These are phyloP conservation scores for Etheostoma nigrum DNA, from an alignment of 2,797 vertebrate species.

Conservation along the genomic window DNA sequence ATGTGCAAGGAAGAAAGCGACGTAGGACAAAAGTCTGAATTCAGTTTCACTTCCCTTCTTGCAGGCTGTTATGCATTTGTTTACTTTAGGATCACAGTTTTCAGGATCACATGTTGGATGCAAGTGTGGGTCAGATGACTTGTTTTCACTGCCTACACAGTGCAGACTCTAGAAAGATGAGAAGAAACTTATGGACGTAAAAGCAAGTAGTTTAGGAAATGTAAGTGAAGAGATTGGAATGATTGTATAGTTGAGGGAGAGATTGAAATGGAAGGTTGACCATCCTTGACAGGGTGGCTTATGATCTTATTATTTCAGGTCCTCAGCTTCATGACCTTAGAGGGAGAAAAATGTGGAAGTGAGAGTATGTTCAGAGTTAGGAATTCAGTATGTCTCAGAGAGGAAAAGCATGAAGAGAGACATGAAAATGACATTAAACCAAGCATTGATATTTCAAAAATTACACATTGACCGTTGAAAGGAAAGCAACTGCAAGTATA, in stretches of 20 bases:
- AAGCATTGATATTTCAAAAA: slow-evolving; percentile 18
- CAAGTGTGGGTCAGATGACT: slow-evolving; percentile 40
- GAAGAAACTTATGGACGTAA: neutral
- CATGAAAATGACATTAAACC: slow-evolving; percentile 23
- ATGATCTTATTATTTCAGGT: slow-evolving; percentile 8
- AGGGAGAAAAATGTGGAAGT: slow-evolving; percentile 2
- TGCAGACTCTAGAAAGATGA: slow-evolving; percentile 14
- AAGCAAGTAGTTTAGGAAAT: neutral
- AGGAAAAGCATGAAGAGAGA: slow-evolving; percentile 7
- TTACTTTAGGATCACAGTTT: slow-evolving; percentile 31
- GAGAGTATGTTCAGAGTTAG: neutral
- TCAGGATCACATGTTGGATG: slow-evolving; percentile 40
- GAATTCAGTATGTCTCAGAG: slow-evolving; percentile 4
- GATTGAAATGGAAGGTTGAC: slow-evolving; percentile 1
- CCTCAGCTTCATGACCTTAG: slow-evolving; percentile 5
- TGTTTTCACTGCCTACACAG: neutral
- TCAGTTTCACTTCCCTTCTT: slow-evolving; percentile 57
- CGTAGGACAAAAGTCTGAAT: slow-evolving; percentile 4
- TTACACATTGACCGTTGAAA: slow-evolving; percentile 46
- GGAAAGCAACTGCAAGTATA: slow-evolving; percentile 19
- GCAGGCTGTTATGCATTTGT: slow-evolving; percentile 34
- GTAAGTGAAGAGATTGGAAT: neutral
- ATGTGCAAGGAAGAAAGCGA: neutral
- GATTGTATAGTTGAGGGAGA: neutral
- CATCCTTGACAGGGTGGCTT: neutral